These are phyloP conservation scores for Chrysolina oricalcia DNA, from an alignment of 2,888 invertebrate genomes.

Conservation along the genomic window DNA sequence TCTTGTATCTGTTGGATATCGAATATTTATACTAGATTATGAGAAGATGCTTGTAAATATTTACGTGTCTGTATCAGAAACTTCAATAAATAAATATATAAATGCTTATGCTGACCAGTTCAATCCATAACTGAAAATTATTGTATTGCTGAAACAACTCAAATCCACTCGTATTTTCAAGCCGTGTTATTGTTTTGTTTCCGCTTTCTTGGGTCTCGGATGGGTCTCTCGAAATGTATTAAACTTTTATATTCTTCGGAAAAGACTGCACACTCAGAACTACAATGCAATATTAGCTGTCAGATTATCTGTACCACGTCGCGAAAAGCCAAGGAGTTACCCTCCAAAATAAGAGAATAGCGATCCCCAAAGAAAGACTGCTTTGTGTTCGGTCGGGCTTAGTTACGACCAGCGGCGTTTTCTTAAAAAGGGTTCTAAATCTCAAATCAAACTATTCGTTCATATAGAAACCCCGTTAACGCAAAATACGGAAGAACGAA, in stretches of 20 bases:
- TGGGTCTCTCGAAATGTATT: not conserved
- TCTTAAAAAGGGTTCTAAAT: not conserved
- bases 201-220: not conserved
- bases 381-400: constrained; percentile 33
- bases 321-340: constrained; percentile 44
- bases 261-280: constrained; percentile 3
- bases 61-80: too few relatives aligned
- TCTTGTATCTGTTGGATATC: too few relatives aligned
- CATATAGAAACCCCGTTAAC: too few relatives aligned
- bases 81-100: too few relatives aligned
- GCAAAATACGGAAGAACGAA: too few relatives aligned
- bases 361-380: constrained; percentile 40
- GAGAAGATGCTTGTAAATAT: too few relatives aligned
- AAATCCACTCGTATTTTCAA: not conserved
- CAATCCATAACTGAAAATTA: not conserved
- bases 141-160: not conserved
- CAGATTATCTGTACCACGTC: constrained; percentile 46
- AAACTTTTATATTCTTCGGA: not conserved
- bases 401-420: constrained; percentile 33
- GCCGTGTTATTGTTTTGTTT: not conserved
- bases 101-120: too few relatives aligned
- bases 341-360: constrained; percentile 40
- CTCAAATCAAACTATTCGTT: too few relatives aligned
- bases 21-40: too few relatives aligned
- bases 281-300: constrained; percentile 46